A percentile compares a stretch with the other conserved stretches of the same genome.
Conservation (phyloP, 23 tunicate species). For the Corella eumyota region DNA sequence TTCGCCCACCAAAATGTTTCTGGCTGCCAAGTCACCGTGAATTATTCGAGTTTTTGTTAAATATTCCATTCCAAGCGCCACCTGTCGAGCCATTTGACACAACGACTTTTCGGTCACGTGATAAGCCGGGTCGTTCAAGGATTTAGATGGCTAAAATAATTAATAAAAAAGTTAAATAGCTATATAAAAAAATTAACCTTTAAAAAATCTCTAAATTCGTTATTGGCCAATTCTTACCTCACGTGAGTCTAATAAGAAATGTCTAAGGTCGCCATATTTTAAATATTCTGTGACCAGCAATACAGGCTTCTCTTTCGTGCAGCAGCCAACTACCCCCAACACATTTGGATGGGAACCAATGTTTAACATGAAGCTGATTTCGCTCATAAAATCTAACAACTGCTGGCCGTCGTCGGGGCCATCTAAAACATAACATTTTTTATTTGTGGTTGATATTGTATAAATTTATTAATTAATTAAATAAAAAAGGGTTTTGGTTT, state of each 20-base stretch:
- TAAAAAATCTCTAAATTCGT: no score
- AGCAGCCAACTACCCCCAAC: slow-evolving; percentile 43
- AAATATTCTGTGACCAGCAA: slow-evolving; percentile 35
- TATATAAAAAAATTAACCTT: no score
- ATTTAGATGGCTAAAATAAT: slow-evolving; percentile 23
- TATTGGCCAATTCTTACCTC: slow-evolving; percentile 47
- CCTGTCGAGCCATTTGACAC: slow-evolving; percentile 38
- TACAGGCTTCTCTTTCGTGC: slow-evolving; percentile 52
- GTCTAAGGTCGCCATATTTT: slow-evolving; percentile 50
- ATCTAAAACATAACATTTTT: neutral
- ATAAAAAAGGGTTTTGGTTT: no score
- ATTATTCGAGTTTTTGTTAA: slow-evolving; percentile 40
- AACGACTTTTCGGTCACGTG: slow-evolving; percentile 48
- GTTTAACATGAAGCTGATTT: slow-evolving; percentile 60
- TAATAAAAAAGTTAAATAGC: neutral
- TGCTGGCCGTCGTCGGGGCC: neutral
- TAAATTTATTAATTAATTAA: no score
- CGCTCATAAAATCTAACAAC: slow-evolving; percentile 30
- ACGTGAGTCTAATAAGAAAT: slow-evolving; percentile 53
- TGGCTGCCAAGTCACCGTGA: slow-evolving; percentile 76
- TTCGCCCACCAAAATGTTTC: slow-evolving; percentile 68
- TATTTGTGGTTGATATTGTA: no score
- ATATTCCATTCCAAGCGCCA: slow-evolving; percentile 59
- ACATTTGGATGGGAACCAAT: slow-evolving; percentile 55
- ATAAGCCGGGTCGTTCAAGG: slow-evolving; percentile 46